These are phyloP conservation scores for Zoanthus solanderi DNA, from an alignment of 92 coral and sea anemone genomes.

Conservation along the genomic window DNA sequence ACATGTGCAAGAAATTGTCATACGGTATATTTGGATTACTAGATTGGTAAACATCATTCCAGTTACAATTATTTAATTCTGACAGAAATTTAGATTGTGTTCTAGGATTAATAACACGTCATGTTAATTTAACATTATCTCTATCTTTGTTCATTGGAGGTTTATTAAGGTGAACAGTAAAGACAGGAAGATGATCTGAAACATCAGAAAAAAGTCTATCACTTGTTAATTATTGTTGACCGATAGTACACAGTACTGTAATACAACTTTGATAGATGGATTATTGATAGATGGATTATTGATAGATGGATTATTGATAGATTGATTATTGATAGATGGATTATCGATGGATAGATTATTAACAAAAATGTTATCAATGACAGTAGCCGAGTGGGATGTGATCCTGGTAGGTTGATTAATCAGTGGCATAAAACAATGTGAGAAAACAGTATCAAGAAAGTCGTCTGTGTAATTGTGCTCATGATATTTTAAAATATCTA, in stretches of 20 bases:
- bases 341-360: too few species aligned
- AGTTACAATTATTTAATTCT: conserved; percentile 27
- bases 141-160: not conserved
- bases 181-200: not conserved
- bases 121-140: conserved; percentile 9
- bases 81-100: conserved; percentile 11
- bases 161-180: conserved; percentile 9
- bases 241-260: too few species aligned
- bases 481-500: conserved; percentile 9
- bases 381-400: conserved; percentile 34
- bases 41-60: conserved; percentile 28
- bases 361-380: conserved; percentile 21
- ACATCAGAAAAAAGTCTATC: conserved; percentile 3
- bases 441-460: conserved; percentile 20
- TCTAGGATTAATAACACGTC: conserved; percentile 24
- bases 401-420: not conserved
- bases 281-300: conserved; percentile 39
- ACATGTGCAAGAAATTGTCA: conserved; percentile 21
- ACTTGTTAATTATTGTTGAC: conserved; percentile 15
- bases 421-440: not conserved
- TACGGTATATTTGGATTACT: conserved; percentile 11
- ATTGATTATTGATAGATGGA: too few species aligned
- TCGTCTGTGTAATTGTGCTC: conserved; percentile 1
- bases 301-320: too few species aligned
- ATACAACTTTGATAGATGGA: not conserved